Conservation (phyloP, 2,888 invertebrate species). For the Polymixis flavicincta region DNA sequence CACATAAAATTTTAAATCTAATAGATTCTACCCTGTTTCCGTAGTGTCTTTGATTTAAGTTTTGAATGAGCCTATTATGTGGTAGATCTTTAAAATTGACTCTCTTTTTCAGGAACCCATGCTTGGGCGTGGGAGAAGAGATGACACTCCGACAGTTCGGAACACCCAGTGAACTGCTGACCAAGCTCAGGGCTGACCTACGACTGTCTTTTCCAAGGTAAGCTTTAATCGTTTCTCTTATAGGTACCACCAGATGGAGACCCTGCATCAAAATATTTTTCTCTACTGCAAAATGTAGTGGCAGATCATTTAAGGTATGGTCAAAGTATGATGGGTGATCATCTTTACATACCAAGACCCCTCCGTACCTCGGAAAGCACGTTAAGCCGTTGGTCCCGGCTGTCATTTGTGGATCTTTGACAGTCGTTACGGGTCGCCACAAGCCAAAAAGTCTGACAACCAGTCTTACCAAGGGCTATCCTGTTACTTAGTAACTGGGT, state of each 20-base stretch:
- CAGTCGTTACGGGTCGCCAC: no score
- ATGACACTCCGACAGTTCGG: constrained; percentile 97
- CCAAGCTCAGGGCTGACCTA: constrained; percentile 96
- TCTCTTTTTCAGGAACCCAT: constrained; percentile 91
- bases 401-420: no score
- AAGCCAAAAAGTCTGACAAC: no score
- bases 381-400: no score
- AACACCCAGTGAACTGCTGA: constrained; percentile 96
- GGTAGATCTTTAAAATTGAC: not conserved
- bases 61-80: not conserved
- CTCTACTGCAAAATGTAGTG: not conserved
- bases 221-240: not conserved
- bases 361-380: no score
- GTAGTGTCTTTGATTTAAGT: not conserved
- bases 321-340: not conserved
- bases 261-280: not conserved
- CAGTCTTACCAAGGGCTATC: no score
- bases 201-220: constrained; percentile 97
- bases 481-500: no score
- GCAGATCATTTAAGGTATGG: not conserved
- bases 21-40: no score
- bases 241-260: no score
- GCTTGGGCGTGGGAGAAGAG: constrained; percentile 93
- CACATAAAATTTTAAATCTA: no score
- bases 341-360: no score